Base-by-base conservation (phyloP, 2,113 vertebrate species). In the Entomyzon cyanotis region DNA sequence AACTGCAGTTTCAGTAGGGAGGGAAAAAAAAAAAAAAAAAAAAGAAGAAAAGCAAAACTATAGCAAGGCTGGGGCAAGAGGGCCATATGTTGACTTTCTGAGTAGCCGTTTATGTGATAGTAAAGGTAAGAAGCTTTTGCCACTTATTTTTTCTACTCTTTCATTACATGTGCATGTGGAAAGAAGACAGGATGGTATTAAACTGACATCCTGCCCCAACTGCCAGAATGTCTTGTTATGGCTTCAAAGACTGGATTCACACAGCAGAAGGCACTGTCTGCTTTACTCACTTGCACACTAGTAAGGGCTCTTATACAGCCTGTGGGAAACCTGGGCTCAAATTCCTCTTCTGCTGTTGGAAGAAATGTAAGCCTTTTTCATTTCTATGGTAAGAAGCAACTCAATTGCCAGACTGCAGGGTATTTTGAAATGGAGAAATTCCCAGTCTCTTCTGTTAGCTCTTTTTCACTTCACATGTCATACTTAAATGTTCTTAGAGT, bases 201-300 rank as follows among this genome's bases (percentile, higher is more conserved):
- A 90, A 87, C 55, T 86, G 94, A 96, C 94, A 96, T 95, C 77
- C 94, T 96, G 94, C 96, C 96, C 94, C 86, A 95, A 87, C 96
- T 97, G 96, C 93, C 96, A 97, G 92, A 92, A 97, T 95, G 89
- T 94, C 96, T 96, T 97, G 90, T 94, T 96, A 95, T 81, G 94
- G 80, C 80, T 96, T 95, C 91, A 90, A 93, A 96, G 76, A 83
- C 86, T 94, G 89, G 93, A 95, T 97, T 97, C 96, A 95, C 96
- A 97, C 94, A 97, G 95, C 96, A 97, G 92, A 97, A 97, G 96
- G 96, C 89, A 93, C 94, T 97, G 96, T 97, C 96, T 97, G 96
- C 94, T 97, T 96, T 92, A 94, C 56, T 95, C 83, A 74, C 82
- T 97, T 86, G 93, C 95, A 77, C 80, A 78, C 86, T 95, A 90